phyloP scores from a whole-genome alignment of 2,888 invertebrate genomes.

The Pyralis farinalis region DNA sequence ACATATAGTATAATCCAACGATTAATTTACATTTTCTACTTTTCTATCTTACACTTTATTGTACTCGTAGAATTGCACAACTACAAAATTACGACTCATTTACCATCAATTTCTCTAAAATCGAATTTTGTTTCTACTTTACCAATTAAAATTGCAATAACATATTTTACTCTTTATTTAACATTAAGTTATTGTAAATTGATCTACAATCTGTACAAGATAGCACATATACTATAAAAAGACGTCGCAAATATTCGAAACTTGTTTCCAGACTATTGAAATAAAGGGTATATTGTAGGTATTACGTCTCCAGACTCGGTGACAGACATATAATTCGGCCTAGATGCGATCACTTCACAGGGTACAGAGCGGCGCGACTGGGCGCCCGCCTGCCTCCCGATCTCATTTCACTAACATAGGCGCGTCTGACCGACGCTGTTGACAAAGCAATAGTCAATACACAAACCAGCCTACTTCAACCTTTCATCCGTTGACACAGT shows the following conservation, averaged over 20 bases:
- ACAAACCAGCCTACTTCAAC: constrained; percentile 9
- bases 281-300: background rate
- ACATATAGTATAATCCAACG: too few relatives aligned
- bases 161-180: background rate
- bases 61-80: too few relatives aligned
- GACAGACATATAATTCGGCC: constrained; percentile 10
- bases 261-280: background rate
- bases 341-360: constrained; percentile 25
- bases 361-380: constrained; percentile 24
- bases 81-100: too few relatives aligned
- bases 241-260: background rate
- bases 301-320: constrained; percentile 2
- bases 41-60: too few relatives aligned
- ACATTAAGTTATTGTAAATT: background rate
- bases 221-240: background rate
- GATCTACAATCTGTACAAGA: background rate
- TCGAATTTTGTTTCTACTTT: too few relatives aligned
- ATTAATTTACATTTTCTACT: too few relatives aligned
- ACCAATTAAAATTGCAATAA: background rate
- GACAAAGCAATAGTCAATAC: constrained; percentile 32
- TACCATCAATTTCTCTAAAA: too few relatives aligned
- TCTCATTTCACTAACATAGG: constrained; percentile 34
- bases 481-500: constrained; percentile 20
- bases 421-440: constrained; percentile 46
- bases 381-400: constrained; percentile 21